These are phyloP conservation scores for Pipistrellus nathusii DNA, from an alignment of 2,797 vertebrate species.

Conservation along the genomic window DNA sequence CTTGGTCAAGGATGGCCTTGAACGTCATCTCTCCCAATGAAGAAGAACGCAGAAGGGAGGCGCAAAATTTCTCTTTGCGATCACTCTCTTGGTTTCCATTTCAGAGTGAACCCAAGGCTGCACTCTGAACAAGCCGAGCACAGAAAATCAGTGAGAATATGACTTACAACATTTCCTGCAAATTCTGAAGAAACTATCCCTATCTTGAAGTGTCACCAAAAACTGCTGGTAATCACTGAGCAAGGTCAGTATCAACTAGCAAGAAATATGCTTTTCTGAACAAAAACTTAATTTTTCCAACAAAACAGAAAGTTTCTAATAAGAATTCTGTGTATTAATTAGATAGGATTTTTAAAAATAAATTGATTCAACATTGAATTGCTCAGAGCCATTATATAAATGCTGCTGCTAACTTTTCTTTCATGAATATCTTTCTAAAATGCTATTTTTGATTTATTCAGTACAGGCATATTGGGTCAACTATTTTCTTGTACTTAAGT, in stretches of 20 bases:
- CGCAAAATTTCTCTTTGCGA: background rate
- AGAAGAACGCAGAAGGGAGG: constrained; percentile 29
- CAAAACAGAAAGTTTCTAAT: constrained; percentile 28
- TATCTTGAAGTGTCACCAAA: background rate
- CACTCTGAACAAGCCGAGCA: background rate
- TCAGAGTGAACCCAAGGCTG: background rate
- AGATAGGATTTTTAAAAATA: constrained; percentile 14
- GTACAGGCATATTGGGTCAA: background rate
- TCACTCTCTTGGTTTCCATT: background rate
- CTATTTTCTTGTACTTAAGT: constrained; percentile 36
- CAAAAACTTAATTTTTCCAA: constrained; percentile 38
- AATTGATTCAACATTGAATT: constrained; percentile 9
- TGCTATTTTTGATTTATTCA: constrained; percentile 34
- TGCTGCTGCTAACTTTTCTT: constrained; percentile 26
- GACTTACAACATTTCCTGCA: background rate
- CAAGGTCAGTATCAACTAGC: constrained; percentile 31
- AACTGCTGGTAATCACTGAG: background rate
- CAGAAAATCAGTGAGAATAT: background rate
- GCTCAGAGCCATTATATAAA: background rate
- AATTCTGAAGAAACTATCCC: constrained; percentile 47
- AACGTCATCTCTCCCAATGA: constrained; percentile 7
- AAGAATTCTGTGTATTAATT: constrained; percentile 44
- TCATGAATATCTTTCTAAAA: constrained; percentile 30
- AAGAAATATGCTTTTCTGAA: constrained; percentile 30
- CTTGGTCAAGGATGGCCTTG: constrained; percentile 42